Base-by-base conservation (phyloP, 2,113 vertebrate species). In the Numenius arquata region DNA sequence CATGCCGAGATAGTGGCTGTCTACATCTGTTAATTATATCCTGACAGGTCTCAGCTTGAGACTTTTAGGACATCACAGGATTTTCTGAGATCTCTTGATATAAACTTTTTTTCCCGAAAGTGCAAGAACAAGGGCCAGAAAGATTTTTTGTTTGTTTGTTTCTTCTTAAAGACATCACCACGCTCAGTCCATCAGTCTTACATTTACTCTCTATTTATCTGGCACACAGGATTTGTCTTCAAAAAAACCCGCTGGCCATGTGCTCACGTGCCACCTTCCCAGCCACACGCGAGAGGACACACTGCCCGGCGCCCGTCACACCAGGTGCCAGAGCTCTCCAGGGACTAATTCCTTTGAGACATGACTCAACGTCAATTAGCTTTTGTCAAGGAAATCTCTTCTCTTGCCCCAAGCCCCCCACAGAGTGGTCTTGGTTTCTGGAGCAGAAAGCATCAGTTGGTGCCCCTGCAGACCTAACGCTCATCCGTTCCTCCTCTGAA, bases 21-120 rank as follows among this genome's bases (percentile, higher is more conserved):
- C 91, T 95, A 3, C 84, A 79, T 92, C 93, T 90, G 91, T 84
- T 96, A 96, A 92, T 95, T 95, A 78, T 7, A 93, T 72, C 89
- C 83, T 82, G 81, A 90, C 95, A 90, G 87, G 92, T 26, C 77
- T 91, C 92, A 95, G 58, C 94, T 52, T 96, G 90, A 89, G 71
- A 58, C 82, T 77, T 62, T 8, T 29, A 71, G 93, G 61, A 76
- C 73, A 89, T 89, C 73, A 83, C 32, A 82, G 41, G 53, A 66
- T 81, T 92, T 52, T 20, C 40, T 68, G 83, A 93, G 55, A 50
- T 81, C 38, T 79, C 53, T 7, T 45, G 83, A 83, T 53, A 40
- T 3, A 32, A 79, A 75, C 8, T n/a, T 43, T 63, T 84, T 66
- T 83, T 15, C 58, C 45, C 48, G 36, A 59, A 58, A 72, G 13